Conservation (phyloP, 2,113 vertebrate species). For the Dryoscopus gambensis region DNA sequence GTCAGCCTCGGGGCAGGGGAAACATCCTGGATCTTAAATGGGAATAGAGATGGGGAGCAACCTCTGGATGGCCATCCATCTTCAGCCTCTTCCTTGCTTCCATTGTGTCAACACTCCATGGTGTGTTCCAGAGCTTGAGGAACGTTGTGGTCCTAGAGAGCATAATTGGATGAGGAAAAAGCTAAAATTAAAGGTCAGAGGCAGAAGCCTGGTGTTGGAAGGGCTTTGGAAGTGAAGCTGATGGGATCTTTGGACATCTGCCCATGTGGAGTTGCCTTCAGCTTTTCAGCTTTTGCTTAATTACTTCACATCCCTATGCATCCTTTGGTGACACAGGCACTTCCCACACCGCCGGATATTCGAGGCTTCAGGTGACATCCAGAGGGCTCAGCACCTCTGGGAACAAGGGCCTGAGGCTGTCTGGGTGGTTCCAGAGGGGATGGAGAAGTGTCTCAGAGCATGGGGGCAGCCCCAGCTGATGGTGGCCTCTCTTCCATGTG, state of each 20-base stretch:
- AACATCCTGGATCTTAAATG: not conserved
- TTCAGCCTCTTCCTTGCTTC: not conserved
- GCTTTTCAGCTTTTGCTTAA: not conserved
- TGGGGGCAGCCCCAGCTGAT: not conserved
- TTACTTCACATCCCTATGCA: not conserved
- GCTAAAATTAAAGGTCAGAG: not conserved
- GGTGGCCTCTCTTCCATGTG: not conserved
- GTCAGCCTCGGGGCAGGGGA: not conserved
- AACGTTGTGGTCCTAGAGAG: not conserved
- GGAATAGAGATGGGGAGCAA: not conserved
- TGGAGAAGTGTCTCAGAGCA: not conserved
- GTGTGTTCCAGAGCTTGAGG: not conserved
- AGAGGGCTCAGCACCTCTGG: not conserved
- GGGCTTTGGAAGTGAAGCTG: not conserved
- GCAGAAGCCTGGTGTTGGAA: not conserved
- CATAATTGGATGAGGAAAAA: fast-evolving
- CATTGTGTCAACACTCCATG: not conserved
- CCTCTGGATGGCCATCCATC: not conserved
- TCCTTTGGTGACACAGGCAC: not conserved
- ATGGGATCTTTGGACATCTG: not conserved
- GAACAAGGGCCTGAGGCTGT: fast-evolving
- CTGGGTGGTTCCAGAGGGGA: not conserved
- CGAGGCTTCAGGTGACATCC: not conserved
- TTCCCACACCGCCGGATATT: not conserved
- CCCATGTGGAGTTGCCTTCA: not conserved